Evolutionary conservation across 1,140 invertebrate species (phyloP), one percentile per base, ranked within the genome.

Genomic region (Rhyzopertha dominica): DNA sequence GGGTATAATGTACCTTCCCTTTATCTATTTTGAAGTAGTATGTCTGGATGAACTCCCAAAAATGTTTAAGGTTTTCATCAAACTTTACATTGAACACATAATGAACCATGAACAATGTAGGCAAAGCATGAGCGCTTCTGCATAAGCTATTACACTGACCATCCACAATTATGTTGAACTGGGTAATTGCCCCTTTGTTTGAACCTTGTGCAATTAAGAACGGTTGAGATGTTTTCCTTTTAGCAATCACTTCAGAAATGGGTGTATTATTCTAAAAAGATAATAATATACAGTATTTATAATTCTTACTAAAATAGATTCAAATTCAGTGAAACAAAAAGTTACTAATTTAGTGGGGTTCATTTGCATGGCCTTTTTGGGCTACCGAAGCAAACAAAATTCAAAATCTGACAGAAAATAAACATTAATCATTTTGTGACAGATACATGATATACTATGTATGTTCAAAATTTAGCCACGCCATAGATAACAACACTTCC

Each of bases 81-180:
- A 24, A 23, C 26, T 17, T 17, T 5, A 12, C 12, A 19, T 39
- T 3, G 26, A 39, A 39, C 5, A 24, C 36, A 24, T 8, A 39
- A 13, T 39, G 36, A 8, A 17, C 18, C 36, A 39, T 39, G 13
- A 39, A 39, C 10, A 39, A 24, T 12, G 26, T 18, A 24, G 23
- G 2, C 23, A 39, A 39, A n/a, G 36, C 36, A 12, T 39, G 23
- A n/a, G 10, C 10, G 26, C 16, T 3, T 1, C 5, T 9, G 12
- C 34, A 19, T 16, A 36, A 12, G 29, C 5, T 7, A 5, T 1
- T 7, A 1, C 7, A 9, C 17, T 31, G 7, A 5, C 17, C 12
- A 2, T 31, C 29, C 5, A 31, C 7, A 1, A 31, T 1, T 31
- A 31, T 31, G 17, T 31, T 31, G 29, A 13, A 31, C 17, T 31